phyloP scores from a whole-genome alignment of 2,113 vertebrate species.

The Cynocephalus volans region DNA sequence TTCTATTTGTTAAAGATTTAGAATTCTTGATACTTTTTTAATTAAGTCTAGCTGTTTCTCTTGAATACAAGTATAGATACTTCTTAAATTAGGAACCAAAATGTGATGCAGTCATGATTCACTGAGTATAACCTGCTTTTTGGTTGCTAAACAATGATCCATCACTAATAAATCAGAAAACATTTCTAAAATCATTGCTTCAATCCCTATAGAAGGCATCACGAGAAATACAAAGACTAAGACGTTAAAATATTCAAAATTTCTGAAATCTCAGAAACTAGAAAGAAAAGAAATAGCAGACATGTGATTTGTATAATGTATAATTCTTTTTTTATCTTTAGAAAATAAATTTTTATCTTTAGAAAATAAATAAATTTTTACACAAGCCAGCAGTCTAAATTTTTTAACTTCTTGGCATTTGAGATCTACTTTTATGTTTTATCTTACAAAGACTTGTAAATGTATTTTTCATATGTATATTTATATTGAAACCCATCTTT shows the following conservation, averaged over 20 bases:
- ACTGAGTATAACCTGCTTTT: background rate
- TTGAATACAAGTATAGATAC: background rate
- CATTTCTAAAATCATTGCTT: background rate
- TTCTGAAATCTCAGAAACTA: conserved; percentile 4
- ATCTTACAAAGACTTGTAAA: conserved; percentile 1
- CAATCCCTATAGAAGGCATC: background rate
- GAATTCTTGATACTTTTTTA: background rate
- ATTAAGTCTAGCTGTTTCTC: background rate
- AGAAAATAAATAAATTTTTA: conserved; percentile 6
- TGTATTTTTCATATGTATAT: background rate
- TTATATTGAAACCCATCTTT: background rate
- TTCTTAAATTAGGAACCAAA: conserved; percentile 6
- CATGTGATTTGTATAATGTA: background rate
- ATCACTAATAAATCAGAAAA: background rate
- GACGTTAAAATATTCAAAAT: background rate
- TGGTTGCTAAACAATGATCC: background rate
- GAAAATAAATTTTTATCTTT: background rate
- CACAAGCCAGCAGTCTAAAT: background rate
- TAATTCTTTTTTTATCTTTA: conserved; percentile 18
- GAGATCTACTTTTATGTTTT: background rate
- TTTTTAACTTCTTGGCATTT: conserved; percentile 15
- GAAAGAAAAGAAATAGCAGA: background rate
- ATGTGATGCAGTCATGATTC: background rate
- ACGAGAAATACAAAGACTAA: background rate
- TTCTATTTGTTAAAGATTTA: background rate